Percentiles rank a stretch among this genome's conserved stretches.
phyloP scores from a whole-genome alignment of 2,888 invertebrate genomes.

The Ophioninae sp. region DNA sequence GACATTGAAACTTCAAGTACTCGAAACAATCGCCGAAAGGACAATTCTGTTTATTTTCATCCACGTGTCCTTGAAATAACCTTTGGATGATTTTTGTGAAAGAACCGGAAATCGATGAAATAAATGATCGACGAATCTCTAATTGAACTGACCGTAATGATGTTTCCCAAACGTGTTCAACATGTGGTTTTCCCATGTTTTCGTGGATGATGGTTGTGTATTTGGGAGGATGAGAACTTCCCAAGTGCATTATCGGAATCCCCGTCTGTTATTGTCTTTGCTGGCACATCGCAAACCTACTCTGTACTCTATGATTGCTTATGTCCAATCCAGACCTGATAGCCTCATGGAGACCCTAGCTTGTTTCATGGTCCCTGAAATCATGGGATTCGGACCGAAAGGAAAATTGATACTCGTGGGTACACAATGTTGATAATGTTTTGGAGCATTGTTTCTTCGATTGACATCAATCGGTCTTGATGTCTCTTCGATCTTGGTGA shows the following conservation, averaged over 20 bases:
- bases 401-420: constrained; percentile 35
- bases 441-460: not conserved
- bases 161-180: not conserved
- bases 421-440: not conserved
- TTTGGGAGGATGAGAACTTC: constrained; percentile 15
- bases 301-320: not conserved
- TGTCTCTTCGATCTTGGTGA: not conserved
- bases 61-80: not conserved
- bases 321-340: constrained; percentile 3
- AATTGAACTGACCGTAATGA: too few species aligned
- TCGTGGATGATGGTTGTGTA: not conserved
- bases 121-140: too few species aligned
- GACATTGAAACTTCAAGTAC: not conserved
- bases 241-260: constrained; percentile 28
- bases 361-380: not conserved
- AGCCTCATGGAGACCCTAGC: not conserved
- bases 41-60: not conserved
- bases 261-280: constrained; percentile 15
- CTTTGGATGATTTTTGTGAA: too few species aligned
- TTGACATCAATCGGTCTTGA: not conserved
- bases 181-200: not conserved
- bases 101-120: too few species aligned
- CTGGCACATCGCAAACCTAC: constrained; percentile 16
- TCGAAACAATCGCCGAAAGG: not conserved
- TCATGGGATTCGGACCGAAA: constrained; percentile 45